phyloP scores from a whole-genome alignment of 2,113 vertebrate genomes.

The Rhombomys opimus region DNA sequence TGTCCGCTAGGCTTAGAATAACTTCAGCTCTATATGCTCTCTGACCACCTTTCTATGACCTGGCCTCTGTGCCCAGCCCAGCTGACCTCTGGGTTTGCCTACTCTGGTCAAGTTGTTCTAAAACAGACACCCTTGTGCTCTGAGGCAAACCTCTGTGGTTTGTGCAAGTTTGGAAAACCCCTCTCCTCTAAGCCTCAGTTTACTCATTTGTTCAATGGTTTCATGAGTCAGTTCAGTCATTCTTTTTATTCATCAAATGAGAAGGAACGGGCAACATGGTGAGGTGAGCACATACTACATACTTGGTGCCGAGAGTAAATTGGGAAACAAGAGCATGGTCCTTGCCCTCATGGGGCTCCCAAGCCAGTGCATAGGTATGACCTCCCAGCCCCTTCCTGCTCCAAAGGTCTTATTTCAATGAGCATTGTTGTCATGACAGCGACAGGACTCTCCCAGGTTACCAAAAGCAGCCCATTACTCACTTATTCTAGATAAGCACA shows the following conservation, averaged over 20 bases:
- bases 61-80: neutral
- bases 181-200: neutral
- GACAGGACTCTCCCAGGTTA: neutral
- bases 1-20: neutral
- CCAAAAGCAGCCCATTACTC: slow-evolving; percentile 13
- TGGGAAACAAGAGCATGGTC: neutral
- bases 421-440: neutral
- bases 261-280: neutral
- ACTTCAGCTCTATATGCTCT: neutral
- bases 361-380: neutral
- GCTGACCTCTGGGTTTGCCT: neutral
- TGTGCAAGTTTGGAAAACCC: neutral
- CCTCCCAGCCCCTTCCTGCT: neutral
- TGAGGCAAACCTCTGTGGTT: neutral
- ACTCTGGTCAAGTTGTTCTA: neutral
- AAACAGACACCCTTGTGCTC: too few species aligned
- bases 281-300: neutral
- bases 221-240: neutral
- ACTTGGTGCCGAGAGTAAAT: neutral
- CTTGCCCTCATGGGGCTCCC: neutral
- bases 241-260: neutral
- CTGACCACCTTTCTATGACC: neutral
- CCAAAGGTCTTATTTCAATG: neutral
- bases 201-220: slow-evolving; percentile 10
- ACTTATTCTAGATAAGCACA: neutral